These are phyloP conservation scores for Virgularia gustaviana DNA, from an alignment of 92 coral and sea anemone genomes.

Conservation along the genomic window DNA sequence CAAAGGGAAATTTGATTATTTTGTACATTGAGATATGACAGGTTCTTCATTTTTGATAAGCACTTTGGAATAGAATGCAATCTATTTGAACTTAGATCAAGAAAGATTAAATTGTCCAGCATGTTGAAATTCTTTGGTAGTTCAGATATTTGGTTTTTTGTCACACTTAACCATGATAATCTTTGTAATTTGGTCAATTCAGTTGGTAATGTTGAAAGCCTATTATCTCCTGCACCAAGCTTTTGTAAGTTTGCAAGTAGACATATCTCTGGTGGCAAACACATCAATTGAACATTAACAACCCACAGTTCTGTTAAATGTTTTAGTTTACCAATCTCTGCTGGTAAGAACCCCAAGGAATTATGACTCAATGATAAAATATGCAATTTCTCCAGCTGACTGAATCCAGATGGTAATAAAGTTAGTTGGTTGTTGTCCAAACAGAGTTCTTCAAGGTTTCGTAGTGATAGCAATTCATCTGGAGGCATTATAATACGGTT, in stretches of 20 bases:
- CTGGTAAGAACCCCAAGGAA: conserved; percentile 78
- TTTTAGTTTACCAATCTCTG: conserved; percentile 74
- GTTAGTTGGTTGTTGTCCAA: conserved; percentile 95
- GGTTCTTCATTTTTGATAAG: conserved; percentile 52
- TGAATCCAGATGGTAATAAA: conserved; percentile 86
- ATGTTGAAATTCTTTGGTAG: conserved; percentile 61
- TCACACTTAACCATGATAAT: conserved; percentile 73
- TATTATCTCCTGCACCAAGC: conserved; percentile 85
- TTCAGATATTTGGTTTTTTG: conserved; percentile 61
- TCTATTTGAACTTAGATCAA: conserved; percentile 69
- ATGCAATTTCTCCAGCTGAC: conserved; percentile 67
- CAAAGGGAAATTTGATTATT: conserved; percentile 61
- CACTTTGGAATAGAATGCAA: conserved; percentile 61
- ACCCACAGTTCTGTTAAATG: conserved; percentile 80
- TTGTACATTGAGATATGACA: conserved; percentile 61
- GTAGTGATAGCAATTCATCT: conserved; percentile 67
- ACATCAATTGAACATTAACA: conserved; percentile 81
- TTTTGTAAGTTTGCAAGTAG: conserved; percentile 59
- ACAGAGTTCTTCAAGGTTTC: conserved; percentile 65
- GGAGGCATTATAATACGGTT: conserved; percentile 97
- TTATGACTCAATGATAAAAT: conserved; percentile 81
- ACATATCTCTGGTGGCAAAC: conserved; percentile 92
- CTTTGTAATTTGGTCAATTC: conserved; percentile 54
- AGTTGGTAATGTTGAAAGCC: conserved; percentile 67
- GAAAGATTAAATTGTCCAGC: conserved; percentile 57